Percentiles rank a stretch among this genome's conserved stretches.
phyloP scores from a whole-genome alignment of 2,113 vertebrate species.

The Herpetotheres cachinnans region DNA sequence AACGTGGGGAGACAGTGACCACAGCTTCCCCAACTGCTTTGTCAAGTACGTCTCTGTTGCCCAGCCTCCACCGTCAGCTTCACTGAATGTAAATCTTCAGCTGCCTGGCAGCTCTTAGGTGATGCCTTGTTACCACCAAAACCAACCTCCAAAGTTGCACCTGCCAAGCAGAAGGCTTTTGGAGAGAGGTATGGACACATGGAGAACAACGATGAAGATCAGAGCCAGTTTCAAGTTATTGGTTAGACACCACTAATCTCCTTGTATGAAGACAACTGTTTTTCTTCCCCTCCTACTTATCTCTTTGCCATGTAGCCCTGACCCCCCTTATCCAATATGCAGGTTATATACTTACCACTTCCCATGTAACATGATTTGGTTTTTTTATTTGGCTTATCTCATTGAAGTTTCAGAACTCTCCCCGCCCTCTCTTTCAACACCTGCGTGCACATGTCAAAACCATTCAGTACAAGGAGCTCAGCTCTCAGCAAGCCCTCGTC shows the following conservation, averaged over 20 bases:
- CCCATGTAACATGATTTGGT: not conserved
- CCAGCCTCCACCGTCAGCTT: not conserved
- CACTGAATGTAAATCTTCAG: not conserved
- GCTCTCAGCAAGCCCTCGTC: not conserved
- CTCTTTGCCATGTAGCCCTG: not conserved
- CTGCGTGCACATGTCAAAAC: not conserved
- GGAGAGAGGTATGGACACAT: fast-evolving
- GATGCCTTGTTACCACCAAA: not conserved
- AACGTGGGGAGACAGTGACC: fast-evolving
- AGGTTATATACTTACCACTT: not conserved
- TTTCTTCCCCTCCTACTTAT: not conserved
- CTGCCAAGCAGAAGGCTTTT: not conserved
- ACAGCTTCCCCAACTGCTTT: not conserved
- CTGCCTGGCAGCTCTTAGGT: not conserved
- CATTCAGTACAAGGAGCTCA: not conserved
- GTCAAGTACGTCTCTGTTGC: fast-evolving
- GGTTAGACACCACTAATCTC: not conserved
- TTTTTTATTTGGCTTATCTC: not conserved
- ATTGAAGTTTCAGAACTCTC: not conserved
- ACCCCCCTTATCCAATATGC: not conserved
- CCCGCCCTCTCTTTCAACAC: not conserved
- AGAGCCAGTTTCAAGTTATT: not conserved
- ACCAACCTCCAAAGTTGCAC: not conserved
- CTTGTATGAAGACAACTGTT: fast-evolving
- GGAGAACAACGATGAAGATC: not conserved